Base-by-base conservation (phyloP, 30 jellyfish, hydroid and myxozoan genomes). In the Aurelia aurita region DNA sequence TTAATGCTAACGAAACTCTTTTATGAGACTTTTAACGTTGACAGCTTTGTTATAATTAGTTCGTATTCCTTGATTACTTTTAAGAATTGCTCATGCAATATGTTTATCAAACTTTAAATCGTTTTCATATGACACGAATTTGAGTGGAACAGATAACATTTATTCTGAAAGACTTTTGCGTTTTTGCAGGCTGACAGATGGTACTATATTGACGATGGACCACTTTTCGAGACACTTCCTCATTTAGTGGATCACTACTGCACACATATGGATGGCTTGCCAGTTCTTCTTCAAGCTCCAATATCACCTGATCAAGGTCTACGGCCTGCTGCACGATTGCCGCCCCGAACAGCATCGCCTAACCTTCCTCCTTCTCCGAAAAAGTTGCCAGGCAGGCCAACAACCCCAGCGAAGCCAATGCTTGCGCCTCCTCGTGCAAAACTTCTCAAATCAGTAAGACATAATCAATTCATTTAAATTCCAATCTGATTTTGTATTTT, bases 191-290 rank as follows among this genome's bases (percentile, higher is more conserved):
- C 98, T 2, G 98, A 93, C 59, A 94, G 98, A 3, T 93, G 97
- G 97, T 93, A 88, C 78, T 93, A 93, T 79, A 93, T 93, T 9
- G 98, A 93, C 64, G 98, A 93, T 59, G 98, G 98, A 2, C 98
- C 98, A 10, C 77, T 93, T 77, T 93, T 93, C 47, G 98, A 93
- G 71, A 93, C 98, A 16, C 67, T 93, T 71, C 97, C 97, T 4
- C 98, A 93, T 73, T 74, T 87, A 7, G 90, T 93, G 0, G 98
- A 93, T 59, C 98, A 93, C 72, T 93, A 93, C 83, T 71, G 80
- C 51, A 94, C 86, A 13, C 96, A 93, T 62, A 76, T 83, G 75
- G 98, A 93, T 77, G 98, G 98, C 27, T 63, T 93, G 68, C 98
- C 98, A 2, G 84, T 77, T 45, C 77, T 93, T 11, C 63, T 93